A percentile compares a stretch with the other conserved stretches of the same genome.
Evolutionary conservation across 2,888 invertebrate species (phyloP).

Genomic region (Microctonus hyperodae): DNA sequence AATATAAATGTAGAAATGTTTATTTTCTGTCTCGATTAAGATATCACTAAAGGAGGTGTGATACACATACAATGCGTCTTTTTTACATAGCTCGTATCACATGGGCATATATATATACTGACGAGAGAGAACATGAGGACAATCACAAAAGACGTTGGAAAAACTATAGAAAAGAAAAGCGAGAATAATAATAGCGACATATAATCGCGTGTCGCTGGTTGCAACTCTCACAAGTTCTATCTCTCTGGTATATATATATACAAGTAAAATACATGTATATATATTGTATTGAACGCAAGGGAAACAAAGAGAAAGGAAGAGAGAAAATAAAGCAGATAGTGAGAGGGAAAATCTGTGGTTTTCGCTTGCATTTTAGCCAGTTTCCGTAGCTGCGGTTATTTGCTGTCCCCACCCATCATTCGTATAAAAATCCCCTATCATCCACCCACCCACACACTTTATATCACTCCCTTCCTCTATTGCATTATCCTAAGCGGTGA

Average conservation of each 20-base stretch:
- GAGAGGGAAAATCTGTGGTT: background rate
- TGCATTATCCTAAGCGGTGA: background rate
- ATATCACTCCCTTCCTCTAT: background rate
- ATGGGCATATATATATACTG: background rate
- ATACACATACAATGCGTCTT: background rate
- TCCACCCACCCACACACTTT: conserved; percentile 42
- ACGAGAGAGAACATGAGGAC: background rate
- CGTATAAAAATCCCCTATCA: conserved; percentile 30
- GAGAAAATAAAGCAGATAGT: conserved; percentile 12
- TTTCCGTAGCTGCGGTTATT: conserved; percentile 31
- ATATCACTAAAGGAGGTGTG: background rate
- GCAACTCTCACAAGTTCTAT: background rate
- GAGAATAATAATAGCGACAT: conserved; percentile 32
- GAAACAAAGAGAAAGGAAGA: background rate
- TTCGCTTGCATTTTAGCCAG: conserved; percentile 21
- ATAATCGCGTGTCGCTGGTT: conserved; percentile 22
- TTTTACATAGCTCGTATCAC: background rate
- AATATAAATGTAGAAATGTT: too few species aligned
- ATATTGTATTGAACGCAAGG: too few species aligned
- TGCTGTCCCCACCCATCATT: conserved; percentile 29
- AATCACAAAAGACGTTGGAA: conserved; percentile 17
- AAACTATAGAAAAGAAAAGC: conserved; percentile 17
- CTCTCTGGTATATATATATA: background rate
- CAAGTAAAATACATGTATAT: background rate
- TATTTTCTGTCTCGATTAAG: background rate